Base-by-base conservation (phyloP, 2,888 invertebrate species). In the Sarcophaga carnaria region DNA sequence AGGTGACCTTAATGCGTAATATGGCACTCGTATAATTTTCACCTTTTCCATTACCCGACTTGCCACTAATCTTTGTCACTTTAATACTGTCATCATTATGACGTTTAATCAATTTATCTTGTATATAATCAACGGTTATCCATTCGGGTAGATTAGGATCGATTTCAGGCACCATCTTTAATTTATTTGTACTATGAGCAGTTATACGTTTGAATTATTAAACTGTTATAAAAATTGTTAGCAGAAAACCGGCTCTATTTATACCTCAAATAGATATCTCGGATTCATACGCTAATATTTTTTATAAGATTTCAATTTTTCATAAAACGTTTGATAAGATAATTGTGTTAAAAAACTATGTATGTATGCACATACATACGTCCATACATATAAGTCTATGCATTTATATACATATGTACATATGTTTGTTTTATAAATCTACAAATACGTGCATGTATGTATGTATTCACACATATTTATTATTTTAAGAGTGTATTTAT, bases 21-120 rank as follows among this genome's bases (percentile, higher is more conserved):
- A 91, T 90, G 3, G 90, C 88, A 81, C 91, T 91, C 37, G 91
- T 90, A 74, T 90, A 91, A 71, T 91, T 91, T 22, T 91, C 91
- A 47, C 91, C 91, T 76, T 91, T 91, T 14, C 88, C 85, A 3
- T 90, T 90, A 8, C 90, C 91, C 1, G 91, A 90, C 49, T 77
- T 88, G 14, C 90, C 87, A 22, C 22, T 63, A 59, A 91, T 76
- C 6, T 89, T 78, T 2, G 60, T 77, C n/a, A 92, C 74, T 45
- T 76, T 77, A 0, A 92, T 85, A 4, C 81, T 79, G 12, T 70
- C 63, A 80, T 91, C 91, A 25, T 90, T 81, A 71, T 90, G 90
- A 20, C 87, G 71, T 6, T 85, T 81, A 11, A 88, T 87, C 14
- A 92, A 64, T 14, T 90, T 80, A 4, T 88, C 27, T 25, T 91